Base-by-base conservation (phyloP, 2,113 vertebrate genomes). In the Hirundichthys speculiger region DNA sequence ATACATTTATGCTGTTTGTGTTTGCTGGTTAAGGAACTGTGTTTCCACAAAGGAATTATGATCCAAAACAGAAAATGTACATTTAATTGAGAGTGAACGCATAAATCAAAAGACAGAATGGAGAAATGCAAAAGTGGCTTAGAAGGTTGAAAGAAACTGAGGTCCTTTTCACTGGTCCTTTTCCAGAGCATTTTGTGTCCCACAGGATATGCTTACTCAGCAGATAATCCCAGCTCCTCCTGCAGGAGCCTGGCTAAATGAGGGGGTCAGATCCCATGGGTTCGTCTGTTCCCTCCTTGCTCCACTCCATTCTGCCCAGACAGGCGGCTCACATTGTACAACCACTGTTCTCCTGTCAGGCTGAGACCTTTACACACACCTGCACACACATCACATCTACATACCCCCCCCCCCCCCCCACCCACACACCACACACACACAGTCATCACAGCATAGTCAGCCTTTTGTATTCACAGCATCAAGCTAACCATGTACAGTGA, bases 231-330 rank as follows among this genome's bases (percentile, higher is more conserved):
- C 77, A 84, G 83, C 79, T 83, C 84, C 63, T 84, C 73, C 75
- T 80, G 69, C 76, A 76, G 64, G 75, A 79, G 76, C 64, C 70
- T 34, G 69, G 48, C 79, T 83, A 78, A 84, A 80, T 58, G 81
- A 85, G 77, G 76, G 76, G 90, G 87, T 90, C 90, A 82, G 74
- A 77, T 90, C 88, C 75, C 84, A 49, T 14, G 79, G 74, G 77
- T 58, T 74, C 30, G 80, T 63, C 84, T 79, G 81, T 77, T 82
- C 79, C 60, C 58, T 66, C 19, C 49, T 65, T 43, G 53, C 72
- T 50, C 73, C 62, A 46, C 75, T 43, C 58, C 72, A 34, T 78
- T 75, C 68, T 76, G 73, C 59, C 60, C 66, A 72, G 80, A 81
- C 69, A 84, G 53, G 60, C 67, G 19, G 73, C 75, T 59, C 62